Evolutionary conservation across 35 echinoderm and acorn worm genomes (phyloP).

Genomic region (Lytechinus variegatus): DNA sequence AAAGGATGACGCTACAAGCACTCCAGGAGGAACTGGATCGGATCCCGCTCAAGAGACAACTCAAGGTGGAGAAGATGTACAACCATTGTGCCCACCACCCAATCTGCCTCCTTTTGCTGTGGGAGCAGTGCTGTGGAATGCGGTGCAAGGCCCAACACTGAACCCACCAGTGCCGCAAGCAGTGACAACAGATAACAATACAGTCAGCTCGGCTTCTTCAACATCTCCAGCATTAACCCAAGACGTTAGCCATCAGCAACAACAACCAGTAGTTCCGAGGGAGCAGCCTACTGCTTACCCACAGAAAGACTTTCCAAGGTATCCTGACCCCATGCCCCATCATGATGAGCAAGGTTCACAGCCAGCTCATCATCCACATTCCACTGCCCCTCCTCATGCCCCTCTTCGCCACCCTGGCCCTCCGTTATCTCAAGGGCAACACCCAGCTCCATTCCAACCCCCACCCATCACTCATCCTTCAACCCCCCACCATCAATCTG

Average conservation of each 20-base stretch:
- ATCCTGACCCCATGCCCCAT: neutral
- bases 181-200: neutral
- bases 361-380: neutral
- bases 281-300: neutral
- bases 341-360: neutral
- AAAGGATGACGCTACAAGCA: constrained; percentile 48
- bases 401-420: neutral
- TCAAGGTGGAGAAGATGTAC: neutral
- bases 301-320: neutral
- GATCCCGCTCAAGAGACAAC: neutral
- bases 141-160: neutral
- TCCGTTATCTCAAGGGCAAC: too few relatives aligned
- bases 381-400: neutral
- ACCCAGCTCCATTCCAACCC: neutral
- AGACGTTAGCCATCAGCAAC: neutral
- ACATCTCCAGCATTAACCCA: neutral
- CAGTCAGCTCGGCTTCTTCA: neutral
- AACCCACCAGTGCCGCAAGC: neutral
- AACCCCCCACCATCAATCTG: neutral
- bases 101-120: constrained; percentile 25
- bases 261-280: neutral
- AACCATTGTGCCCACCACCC: constrained; percentile 7
- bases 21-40: neutral
- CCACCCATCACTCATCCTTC: neutral
- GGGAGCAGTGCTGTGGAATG: neutral